Conservation (phyloP, 35 echinoderm and acorn worm genomes). For the Heliocidaris tuberculata region DNA sequence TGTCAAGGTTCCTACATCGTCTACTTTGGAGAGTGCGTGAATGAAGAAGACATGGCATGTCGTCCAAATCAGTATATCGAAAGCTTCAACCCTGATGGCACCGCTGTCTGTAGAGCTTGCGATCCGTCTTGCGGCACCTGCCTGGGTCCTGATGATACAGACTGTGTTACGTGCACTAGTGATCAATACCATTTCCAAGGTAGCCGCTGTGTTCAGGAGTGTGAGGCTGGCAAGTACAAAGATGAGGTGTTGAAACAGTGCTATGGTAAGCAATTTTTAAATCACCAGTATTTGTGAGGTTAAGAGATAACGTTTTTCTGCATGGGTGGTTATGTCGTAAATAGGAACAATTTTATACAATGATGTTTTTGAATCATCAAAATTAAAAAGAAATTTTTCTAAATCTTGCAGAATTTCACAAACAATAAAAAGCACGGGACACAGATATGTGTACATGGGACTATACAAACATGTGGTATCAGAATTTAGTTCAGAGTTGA, state of each 20-base stretch:
- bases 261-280: constrained; percentile 37
- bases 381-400: too few relatives aligned
- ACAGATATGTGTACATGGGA: background rate
- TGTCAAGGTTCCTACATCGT: background rate
- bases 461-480: too few relatives aligned
- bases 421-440: too few relatives aligned
- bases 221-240: background rate
- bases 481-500: too few relatives aligned
- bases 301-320: background rate
- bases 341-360: background rate
- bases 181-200: background rate
- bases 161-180: constrained; percentile 22
- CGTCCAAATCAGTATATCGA: background rate
- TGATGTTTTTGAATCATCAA: background rate
- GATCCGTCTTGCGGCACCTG: background rate
- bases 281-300: background rate
- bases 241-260: background rate
- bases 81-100: background rate
- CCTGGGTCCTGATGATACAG: constrained; percentile 13
- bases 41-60: constrained; percentile 2
- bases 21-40: constrained; percentile 40
- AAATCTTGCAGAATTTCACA: too few relatives aligned
- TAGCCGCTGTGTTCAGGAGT: constrained; percentile 21
- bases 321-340: background rate
- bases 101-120: background rate